Base-by-base conservation (phyloP, 2,113 vertebrate genomes). In the Eonycteris spelaea region DNA sequence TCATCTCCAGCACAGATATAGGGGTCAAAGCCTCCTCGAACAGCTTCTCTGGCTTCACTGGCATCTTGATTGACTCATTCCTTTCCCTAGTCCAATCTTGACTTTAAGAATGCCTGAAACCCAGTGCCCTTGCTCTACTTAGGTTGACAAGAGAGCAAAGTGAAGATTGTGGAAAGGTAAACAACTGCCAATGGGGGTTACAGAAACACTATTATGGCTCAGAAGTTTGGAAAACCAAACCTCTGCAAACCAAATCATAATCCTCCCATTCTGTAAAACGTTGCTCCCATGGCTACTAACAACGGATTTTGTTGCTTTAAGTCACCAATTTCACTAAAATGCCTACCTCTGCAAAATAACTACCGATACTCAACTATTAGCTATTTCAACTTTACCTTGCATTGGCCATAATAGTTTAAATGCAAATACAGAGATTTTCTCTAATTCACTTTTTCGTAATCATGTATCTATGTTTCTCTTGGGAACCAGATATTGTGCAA, bases 341-440 rank as follows among this genome's bases (percentile, higher is more conserved):
- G 30, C 38, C 21, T 22, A 51, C 7, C 40, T 93, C 55, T 95
- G 74, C 35, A 80, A 14, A 61, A 43, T 22, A 78, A 91, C 48
- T 73, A 91, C 55, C 30, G 40, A 63, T 45, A 91, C 15, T 88
- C 43, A 88, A 40, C 45, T n/a, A 68, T 51, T 43, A 28, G 15
- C 71, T 94, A 95, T 73, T 90, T 83, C 57, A 87, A 43, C 55
- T 94, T 95, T 75, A 71, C 61, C 83, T n/a, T 51, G 22, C 55
- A 71, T n/a, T 77, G 77, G 65, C 48, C n/a, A 57, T 68, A 73
- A 30, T 61, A 51, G 40, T 61, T 95, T 86, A 82, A 93, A 63
- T 6, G 53, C 77, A 85, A 96, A 74, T 57, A 33, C 73, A 73
- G 84, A 86, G 43, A 22, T n/a, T 84, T 71, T 70, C 33, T 40